A percentile compares a stretch with the other conserved stretches of the same genome.
Conservation (phyloP, 2,888 invertebrate species). For the Chymomyza fuscimana region DNA sequence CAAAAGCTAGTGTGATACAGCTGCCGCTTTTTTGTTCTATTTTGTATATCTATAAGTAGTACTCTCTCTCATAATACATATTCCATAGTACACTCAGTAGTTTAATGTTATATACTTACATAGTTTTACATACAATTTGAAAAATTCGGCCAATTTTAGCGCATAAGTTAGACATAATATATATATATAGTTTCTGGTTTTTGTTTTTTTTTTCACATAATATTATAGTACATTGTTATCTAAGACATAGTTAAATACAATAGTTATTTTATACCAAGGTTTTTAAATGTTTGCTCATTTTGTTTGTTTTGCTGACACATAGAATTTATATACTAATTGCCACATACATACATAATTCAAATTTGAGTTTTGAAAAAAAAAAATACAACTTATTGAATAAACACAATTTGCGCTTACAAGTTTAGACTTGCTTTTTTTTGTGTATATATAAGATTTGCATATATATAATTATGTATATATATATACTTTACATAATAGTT, state of each 20-base stretch:
- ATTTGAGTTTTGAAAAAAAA: not conserved
- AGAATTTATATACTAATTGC: conserved; percentile 1
- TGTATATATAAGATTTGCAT: not conserved
- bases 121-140: not conserved
- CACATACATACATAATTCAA: too few relatives aligned
- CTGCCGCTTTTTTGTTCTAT: not conserved
- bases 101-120: not conserved
- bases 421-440: not conserved
- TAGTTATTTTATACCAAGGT: not conserved
- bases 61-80: too few relatives aligned
- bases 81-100: not conserved
- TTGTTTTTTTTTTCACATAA: conserved; percentile 1
- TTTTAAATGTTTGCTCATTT: not conserved
- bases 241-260: not conserved
- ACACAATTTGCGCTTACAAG: not conserved
- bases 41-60: not conserved
- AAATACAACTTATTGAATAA: not conserved
- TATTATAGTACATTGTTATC: not conserved
- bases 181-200: conserved; percentile 16
- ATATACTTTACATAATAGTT: not conserved
- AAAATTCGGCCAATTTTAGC: not conserved
- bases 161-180: not conserved
- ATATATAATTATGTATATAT: not conserved
- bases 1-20: not conserved
- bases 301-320: conserved; percentile 5